These are phyloP conservation scores for Bellardia bayeri DNA, from an alignment of 2,888 invertebrate genomes.

Conservation along the genomic window DNA sequence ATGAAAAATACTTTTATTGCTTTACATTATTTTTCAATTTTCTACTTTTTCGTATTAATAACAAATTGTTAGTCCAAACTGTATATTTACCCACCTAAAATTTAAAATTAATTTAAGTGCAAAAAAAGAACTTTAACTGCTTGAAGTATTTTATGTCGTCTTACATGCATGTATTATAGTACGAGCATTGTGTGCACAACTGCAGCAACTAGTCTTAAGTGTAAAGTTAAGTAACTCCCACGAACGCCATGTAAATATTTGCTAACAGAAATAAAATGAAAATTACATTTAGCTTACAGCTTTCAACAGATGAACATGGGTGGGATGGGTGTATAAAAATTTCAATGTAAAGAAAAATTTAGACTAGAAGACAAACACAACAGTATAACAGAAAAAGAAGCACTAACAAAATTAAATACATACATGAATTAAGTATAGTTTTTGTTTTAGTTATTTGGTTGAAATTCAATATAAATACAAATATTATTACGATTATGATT, in stretches of 20 bases:
- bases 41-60: too few relatives aligned
- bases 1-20: too few relatives aligned
- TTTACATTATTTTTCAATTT: background rate
- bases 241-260: slow-evolving; percentile 66
- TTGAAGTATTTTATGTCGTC: slow-evolving; percentile 6
- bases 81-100: slow-evolving; percentile 20
- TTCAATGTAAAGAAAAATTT: slow-evolving; percentile 22
- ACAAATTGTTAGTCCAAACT: background rate
- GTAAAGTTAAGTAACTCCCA: slow-evolving; percentile 62
- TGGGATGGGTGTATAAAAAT: slow-evolving; percentile 21
- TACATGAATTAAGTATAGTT: slow-evolving; percentile 15
- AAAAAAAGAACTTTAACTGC: slow-evolving; percentile 3
- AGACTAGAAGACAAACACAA: background rate
- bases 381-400: background rate
- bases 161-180: background rate
- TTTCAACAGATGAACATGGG: slow-evolving; percentile 5
- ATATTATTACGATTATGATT: slow-evolving; percentile 46
- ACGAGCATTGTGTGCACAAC: background rate
- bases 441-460: background rate
- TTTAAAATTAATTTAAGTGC: slow-evolving; percentile 33
- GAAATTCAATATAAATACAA: slow-evolving; percentile 13
- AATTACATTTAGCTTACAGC: slow-evolving; percentile 57
- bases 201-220: slow-evolving; percentile 55
- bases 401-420: slow-evolving; percentile 14
- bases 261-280: slow-evolving; percentile 60